Base-by-base conservation (phyloP, 2,888 invertebrate species). In the Noctua pronuba region DNA sequence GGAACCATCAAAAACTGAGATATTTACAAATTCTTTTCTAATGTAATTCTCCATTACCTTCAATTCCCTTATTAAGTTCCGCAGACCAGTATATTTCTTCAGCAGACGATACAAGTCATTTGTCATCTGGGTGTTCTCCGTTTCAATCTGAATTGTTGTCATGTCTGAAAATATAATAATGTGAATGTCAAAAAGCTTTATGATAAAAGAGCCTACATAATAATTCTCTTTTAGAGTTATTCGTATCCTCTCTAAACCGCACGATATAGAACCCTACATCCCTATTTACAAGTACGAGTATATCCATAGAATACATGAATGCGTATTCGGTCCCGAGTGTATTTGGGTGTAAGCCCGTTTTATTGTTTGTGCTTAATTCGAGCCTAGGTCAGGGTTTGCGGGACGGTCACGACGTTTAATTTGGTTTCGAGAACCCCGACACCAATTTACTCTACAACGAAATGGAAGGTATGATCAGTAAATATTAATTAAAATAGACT, bases 91-190 rank as follows among this genome's bases (percentile, higher is more conserved):
- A 95, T 99, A 99, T 94, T 99, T 99, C 95, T 99, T 99, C 88
- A 99, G 97, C 86, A 99, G 97, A 92, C 99, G 98, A 94, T 99
- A 99, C 89, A 99, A 97, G 94, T 99, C 99, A 93, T 99, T 99
- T 89, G 98, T 99, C 97, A 99, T 98, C 95, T 99, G 99, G 21
- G 99, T 99, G 93, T 99, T 99, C 95, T 99, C 99, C 44, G 98
- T 97, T 93, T 99, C 98, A 91, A 99, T 99, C 95, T 99, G 99
- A 76, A 98, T 98, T 77, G 98, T 99, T 81, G 98, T 98, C 98
- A 99, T 98, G 92, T 98, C 99, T 99, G 97, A 69, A 97, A 97
- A 70, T 73, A 18, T 55, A 24, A 44, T 46, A 67, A 28, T 5
- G 28, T 28, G n/a, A 62, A 68, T 75, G 10, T 62, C 11, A 68